A percentile compares a stretch with the other conserved stretches of the same genome.
These are phyloP conservation scores for Anoplopoma fimbria DNA, from an alignment of 2,113 vertebrate species.

Conservation along the genomic window DNA sequence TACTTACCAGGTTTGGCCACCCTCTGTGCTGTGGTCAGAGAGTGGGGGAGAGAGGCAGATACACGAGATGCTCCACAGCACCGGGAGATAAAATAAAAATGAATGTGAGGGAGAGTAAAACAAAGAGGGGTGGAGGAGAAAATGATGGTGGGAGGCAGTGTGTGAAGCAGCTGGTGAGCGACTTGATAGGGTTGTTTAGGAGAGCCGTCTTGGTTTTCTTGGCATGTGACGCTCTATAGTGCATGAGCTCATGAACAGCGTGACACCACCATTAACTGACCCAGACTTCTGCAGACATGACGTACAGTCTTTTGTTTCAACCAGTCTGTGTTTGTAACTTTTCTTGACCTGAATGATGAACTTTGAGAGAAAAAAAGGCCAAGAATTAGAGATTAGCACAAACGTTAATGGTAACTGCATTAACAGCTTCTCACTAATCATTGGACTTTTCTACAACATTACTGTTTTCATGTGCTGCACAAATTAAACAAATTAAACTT, in stretches of 20 bases:
- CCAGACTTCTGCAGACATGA: neutral
- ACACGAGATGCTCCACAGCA: conserved; percentile 67
- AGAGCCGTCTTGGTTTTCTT: conserved; percentile 34
- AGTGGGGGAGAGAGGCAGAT: conserved; percentile 65
- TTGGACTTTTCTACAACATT: neutral
- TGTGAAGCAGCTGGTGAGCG: conserved; percentile 50
- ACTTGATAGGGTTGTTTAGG: conserved; percentile 40
- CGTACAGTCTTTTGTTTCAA: neutral
- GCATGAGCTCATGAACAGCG: conserved; percentile 16
- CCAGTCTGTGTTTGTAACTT: neutral
- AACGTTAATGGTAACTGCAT: neutral
- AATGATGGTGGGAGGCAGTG: conserved; percentile 55
- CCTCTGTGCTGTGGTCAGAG: conserved; percentile 79
- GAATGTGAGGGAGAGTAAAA: conserved; percentile 59
- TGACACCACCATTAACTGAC: neutral
- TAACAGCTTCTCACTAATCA: neutral
- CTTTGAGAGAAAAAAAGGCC: neutral
- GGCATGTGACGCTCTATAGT: conserved; percentile 16
- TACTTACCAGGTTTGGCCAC: conserved; percentile 87
- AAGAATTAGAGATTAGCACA: neutral
- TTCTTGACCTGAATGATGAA: neutral
- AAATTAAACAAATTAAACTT: neutral
- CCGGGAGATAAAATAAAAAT: conserved; percentile 68
- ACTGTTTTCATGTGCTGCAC: neutral
- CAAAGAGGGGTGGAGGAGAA: conserved; percentile 52